Percentiles rank a stretch among this genome's conserved stretches.
Conservation (phyloP, 2,888 invertebrate species). For the Leptinotarsa tumamoca region DNA sequence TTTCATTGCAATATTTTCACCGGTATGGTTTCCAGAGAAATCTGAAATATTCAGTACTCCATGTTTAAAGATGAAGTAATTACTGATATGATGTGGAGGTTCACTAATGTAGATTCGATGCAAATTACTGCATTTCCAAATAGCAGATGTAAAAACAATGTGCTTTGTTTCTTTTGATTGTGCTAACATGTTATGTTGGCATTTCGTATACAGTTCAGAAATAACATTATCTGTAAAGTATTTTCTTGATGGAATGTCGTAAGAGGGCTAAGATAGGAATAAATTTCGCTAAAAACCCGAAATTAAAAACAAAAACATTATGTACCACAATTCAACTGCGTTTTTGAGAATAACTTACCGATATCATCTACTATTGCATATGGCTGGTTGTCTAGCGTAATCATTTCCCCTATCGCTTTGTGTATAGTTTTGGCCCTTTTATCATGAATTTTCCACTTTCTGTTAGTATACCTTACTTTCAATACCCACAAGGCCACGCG, state of each 20-base stretch:
- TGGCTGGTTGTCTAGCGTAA: slow-evolving; percentile 16
- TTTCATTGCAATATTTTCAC: slow-evolving; percentile 17
- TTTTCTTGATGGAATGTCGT: slow-evolving; percentile 19
- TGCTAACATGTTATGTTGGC: slow-evolving; percentile 16
- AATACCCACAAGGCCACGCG: slow-evolving; percentile 11
- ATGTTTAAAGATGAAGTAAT: slow-evolving; percentile 13
- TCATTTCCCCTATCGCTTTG: slow-evolving; percentile 15
- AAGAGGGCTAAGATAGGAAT: slow-evolving; percentile 17
- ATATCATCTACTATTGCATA: slow-evolving; percentile 20
- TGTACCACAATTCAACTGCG: slow-evolving; percentile 3
- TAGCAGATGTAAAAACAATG: slow-evolving; percentile 19
- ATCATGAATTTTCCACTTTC: slow-evolving; percentile 13
- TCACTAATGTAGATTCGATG: slow-evolving; percentile 8
- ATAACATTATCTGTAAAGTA: slow-evolving; percentile 23
- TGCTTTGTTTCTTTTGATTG: slow-evolving; percentile 17
- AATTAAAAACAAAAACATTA: neutral
- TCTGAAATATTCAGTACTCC: slow-evolving; percentile 3
- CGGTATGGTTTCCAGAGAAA: slow-evolving; percentile 4
- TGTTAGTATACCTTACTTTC: slow-evolving; percentile 3
- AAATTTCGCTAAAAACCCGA: slow-evolving; percentile 9
- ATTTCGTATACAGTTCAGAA: slow-evolving; percentile 19
- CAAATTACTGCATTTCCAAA: slow-evolving; percentile 18
- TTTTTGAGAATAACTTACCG: slow-evolving; percentile 15
- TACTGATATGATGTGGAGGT: slow-evolving; percentile 16
- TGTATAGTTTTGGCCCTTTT: slow-evolving; percentile 11